phyloP scores from a whole-genome alignment of 1,140 invertebrate species.

The Protaetia brevitarsis region DNA sequence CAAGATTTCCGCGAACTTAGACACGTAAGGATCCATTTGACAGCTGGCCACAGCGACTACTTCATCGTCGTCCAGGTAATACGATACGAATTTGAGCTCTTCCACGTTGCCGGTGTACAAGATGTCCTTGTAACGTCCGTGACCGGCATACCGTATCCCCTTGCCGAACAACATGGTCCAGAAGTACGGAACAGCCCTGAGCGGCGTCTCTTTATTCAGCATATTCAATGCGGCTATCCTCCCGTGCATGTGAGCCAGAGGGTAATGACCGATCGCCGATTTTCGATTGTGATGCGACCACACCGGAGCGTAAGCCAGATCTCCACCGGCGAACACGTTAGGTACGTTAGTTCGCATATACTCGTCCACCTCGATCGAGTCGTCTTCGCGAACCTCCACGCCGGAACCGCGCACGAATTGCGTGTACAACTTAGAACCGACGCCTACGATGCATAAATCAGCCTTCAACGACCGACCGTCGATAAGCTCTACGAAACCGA shows the following conservation, averaged over 20 bases:
- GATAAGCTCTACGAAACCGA: constrained; percentile 62
- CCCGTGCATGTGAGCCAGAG: constrained; percentile 87
- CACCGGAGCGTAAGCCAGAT: constrained; percentile 88
- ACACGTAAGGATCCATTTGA: constrained; percentile 79
- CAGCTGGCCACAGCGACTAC: constrained; percentile 78
- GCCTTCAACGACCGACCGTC: constrained; percentile 68
- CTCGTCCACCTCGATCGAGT: constrained; percentile 70
- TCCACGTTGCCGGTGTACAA: constrained; percentile 76
- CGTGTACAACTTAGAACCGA: constrained; percentile 77
- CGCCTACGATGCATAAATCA: constrained; percentile 79
- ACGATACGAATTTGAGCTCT: constrained; percentile 78
- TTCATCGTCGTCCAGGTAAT: constrained; percentile 69
- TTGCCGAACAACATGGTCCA: constrained; percentile 89
- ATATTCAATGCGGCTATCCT: constrained; percentile 83
- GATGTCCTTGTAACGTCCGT: constrained; percentile 68
- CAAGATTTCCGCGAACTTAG: constrained; percentile 78
- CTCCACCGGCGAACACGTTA: constrained; percentile 84
- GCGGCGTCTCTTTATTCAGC: constrained; percentile 56
- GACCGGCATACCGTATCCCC: constrained; percentile 83
- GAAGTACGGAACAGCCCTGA: constrained; percentile 83
- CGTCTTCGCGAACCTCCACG: constrained; percentile 65
- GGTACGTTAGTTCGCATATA: constrained; percentile 74
- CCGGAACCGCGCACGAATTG: constrained; percentile 74
- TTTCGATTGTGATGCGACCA: constrained; percentile 58
- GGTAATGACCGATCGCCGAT: constrained; percentile 84